Percentiles rank a stretch among this genome's conserved stretches.
These are phyloP conservation scores for Chalcis sispes DNA, from an alignment of 2,888 invertebrate species.

Conservation along the genomic window DNA sequence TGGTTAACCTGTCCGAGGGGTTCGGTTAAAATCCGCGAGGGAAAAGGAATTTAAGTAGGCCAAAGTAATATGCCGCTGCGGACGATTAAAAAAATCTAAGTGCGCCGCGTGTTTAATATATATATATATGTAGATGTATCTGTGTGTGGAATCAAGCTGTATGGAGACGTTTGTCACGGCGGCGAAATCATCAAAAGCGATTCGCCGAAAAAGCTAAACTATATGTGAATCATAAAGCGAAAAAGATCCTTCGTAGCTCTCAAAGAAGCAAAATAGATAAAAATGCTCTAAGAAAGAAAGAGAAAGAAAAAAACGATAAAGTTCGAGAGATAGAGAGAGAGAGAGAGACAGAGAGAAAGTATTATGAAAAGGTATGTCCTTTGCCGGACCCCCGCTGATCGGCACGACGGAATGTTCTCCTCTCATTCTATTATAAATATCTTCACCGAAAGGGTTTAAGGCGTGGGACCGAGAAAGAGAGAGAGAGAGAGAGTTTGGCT, in stretches of 20 bases:
- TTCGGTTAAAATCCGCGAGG: not conserved
- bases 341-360: slow-evolving; percentile 53
- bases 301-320: not conserved
- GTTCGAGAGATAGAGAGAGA: not conserved
- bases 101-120: too few relatives aligned
- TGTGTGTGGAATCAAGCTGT: not conserved
- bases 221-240: too few relatives aligned
- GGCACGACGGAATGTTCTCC: slow-evolving; percentile 65
- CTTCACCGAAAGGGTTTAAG: slow-evolving; percentile 61
- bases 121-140: too few relatives aligned
- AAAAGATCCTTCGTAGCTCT: too few relatives aligned
- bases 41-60: slow-evolving; percentile 14
- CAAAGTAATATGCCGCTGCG: not conserved
- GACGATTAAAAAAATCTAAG: not conserved
- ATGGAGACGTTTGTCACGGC: not conserved
- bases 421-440: slow-evolving; percentile 69
- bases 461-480: not conserved
- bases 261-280: not conserved
- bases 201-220: slow-evolving; percentile 3
- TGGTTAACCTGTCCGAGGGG: slow-evolving; percentile 10
- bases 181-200: slow-evolving; percentile 2
- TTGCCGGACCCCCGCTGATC: slow-evolving; percentile 61
- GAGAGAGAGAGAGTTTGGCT: not conserved
- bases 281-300: not conserved
- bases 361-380: slow-evolving; percentile 70